Evolutionary conservation across 2,797 vertebrate species (phyloP).

Genomic region (Spea hammondii): DNA sequence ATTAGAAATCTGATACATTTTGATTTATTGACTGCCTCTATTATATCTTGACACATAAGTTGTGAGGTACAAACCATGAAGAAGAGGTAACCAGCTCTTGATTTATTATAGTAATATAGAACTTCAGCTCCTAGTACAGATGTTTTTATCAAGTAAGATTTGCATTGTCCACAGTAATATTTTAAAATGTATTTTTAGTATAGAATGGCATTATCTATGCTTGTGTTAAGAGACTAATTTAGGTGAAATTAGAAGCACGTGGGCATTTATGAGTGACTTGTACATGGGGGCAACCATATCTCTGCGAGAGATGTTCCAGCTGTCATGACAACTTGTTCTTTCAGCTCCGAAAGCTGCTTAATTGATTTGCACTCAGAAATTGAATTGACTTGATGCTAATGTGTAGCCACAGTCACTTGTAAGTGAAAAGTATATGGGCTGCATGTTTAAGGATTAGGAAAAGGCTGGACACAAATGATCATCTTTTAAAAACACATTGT

Average conservation of each 20-base stretch:
- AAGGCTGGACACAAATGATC: background rate
- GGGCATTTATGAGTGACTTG: background rate
- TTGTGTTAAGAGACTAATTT: background rate
- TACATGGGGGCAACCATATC: background rate
- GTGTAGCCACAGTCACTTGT: slow-evolving; percentile 10
- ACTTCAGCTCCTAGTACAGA: no score
- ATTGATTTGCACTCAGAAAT: slow-evolving; percentile 27
- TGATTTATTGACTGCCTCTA: no score
- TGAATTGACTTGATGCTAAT: slow-evolving; percentile 20
- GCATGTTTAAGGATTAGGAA: background rate
- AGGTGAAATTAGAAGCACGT: background rate
- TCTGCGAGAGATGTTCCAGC: slow-evolving; percentile 9
- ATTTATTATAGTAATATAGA: no score
- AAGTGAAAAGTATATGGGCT: slow-evolving; percentile 8
- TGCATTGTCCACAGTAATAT: no score
- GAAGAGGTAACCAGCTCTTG: no score
- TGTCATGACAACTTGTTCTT: slow-evolving; percentile 37
- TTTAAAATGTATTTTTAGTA: background rate
- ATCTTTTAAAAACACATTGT: no score
- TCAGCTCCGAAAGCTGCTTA: slow-evolving; percentile 19
- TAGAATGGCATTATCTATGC: background rate
- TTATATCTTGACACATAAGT: no score
- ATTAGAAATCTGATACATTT: no score
- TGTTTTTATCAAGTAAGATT: no score
- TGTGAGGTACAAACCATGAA: no score